A percentile compares a stretch with the other conserved stretches of the same genome.
Evolutionary conservation across 2,797 vertebrate genomes (phyloP).

Genomic region (Eospalax fontanierii): DNA sequence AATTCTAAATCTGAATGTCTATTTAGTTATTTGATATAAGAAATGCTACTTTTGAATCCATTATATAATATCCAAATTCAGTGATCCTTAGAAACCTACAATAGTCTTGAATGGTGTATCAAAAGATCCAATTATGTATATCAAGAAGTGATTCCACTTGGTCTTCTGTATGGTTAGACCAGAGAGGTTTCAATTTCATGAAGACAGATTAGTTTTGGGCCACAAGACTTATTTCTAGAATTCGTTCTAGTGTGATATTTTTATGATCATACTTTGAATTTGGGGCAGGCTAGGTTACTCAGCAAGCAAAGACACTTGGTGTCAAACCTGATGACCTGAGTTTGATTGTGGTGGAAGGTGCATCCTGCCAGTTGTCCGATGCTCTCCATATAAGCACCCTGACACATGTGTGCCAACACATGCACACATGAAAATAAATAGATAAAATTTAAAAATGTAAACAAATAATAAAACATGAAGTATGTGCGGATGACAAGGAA

Average conservation of each 20-base stretch:
- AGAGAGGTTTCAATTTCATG: slow-evolving; percentile 45
- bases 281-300: background rate
- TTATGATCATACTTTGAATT: slow-evolving; percentile 31
- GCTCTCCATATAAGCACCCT: too few relatives aligned
- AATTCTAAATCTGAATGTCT: slow-evolving; percentile 48
- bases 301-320: background rate
- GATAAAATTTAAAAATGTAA: background rate
- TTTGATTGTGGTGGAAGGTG: background rate
- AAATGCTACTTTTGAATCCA: background rate
- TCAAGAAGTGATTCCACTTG: slow-evolving; percentile 24
- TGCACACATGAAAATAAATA: background rate
- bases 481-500: slow-evolving; percentile 18
- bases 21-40: slow-evolving; percentile 12
- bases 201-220: slow-evolving; percentile 52
- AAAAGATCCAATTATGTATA: slow-evolving; percentile 7
- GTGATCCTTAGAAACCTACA: background rate
- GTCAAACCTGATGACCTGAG: background rate
- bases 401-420: background rate
- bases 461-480: background rate
- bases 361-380: background rate
- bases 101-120: slow-evolving; percentile 11
- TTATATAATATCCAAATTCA: slow-evolving; percentile 41
- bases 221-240: slow-evolving; percentile 57
- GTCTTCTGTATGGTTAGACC: background rate
- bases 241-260: background rate